A percentile compares a stretch with the other conserved stretches of the same genome.
Evolutionary conservation across 2,797 vertebrate species (phyloP).

Genomic region (Paedocypris micromegethes): DNA sequence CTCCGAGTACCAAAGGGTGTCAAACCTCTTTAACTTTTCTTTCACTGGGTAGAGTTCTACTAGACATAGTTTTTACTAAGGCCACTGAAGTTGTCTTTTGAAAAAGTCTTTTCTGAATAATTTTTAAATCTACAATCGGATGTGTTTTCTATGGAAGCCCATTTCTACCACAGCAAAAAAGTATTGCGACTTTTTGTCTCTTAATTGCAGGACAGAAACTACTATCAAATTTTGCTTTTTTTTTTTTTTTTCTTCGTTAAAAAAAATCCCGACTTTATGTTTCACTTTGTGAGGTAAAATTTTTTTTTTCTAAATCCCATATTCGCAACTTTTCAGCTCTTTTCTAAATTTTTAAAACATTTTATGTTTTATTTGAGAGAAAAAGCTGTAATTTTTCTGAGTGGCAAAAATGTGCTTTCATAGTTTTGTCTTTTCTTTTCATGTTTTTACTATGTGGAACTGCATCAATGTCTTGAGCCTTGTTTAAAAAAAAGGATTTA

Average conservation of each 20-base stretch:
- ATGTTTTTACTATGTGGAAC: constrained; percentile 63
- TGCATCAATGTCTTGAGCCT: constrained; percentile 68
- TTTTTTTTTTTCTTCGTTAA: constrained; percentile 65
- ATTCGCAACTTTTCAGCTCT: too few relatives aligned
- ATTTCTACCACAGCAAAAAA: too few relatives aligned
- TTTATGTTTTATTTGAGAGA: too few relatives aligned
- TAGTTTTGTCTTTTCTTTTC: background rate
- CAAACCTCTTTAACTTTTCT: constrained; percentile 60
- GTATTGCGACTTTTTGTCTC: too few relatives aligned
- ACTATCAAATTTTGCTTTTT: constrained; percentile 46
- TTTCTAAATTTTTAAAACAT: too few relatives aligned
- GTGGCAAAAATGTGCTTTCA: too few relatives aligned
- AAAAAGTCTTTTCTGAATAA: constrained; percentile 52
- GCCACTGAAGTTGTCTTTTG: constrained; percentile 65
- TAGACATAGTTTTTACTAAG: constrained; percentile 59
- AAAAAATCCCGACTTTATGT: too few relatives aligned
- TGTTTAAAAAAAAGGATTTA: constrained; percentile 65
- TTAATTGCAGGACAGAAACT: too few relatives aligned
- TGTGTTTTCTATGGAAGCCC: constrained; percentile 60
- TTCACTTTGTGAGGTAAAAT: too few relatives aligned
- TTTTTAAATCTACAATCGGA: constrained; percentile 66
- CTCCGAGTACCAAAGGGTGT: constrained; percentile 49
- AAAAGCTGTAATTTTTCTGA: too few relatives aligned
- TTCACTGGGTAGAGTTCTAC: constrained; percentile 55
- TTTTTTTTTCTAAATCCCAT: too few relatives aligned